Percentiles rank a stretch among this genome's conserved stretches.
These are phyloP conservation scores for Sebastolobus altivelis DNA, from an alignment of 2,797 vertebrate species.

Conservation along the genomic window DNA sequence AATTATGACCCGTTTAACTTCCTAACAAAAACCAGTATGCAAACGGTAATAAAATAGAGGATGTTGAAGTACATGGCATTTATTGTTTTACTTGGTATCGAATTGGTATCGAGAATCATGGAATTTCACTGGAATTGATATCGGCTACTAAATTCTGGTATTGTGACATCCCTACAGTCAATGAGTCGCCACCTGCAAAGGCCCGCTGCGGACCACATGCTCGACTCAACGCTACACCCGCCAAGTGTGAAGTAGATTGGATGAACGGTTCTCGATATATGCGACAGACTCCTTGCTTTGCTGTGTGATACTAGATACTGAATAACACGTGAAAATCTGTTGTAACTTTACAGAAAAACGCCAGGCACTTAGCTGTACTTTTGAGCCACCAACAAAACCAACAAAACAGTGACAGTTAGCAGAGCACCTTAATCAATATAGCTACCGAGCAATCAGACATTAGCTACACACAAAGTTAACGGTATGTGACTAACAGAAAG, in stretches of 20 bases:
- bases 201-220: too few relatives aligned
- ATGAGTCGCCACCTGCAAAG: too few relatives aligned
- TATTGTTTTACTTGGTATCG: too few relatives aligned
- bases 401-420: background rate
- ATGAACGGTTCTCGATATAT: background rate
- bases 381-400: background rate
- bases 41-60: too few relatives aligned
- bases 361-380: background rate
- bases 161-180: too few relatives aligned
- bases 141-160: too few relatives aligned
- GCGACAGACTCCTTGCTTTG: background rate
- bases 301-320: background rate
- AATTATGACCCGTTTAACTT: too few relatives aligned
- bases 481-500: background rate
- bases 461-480: conserved; percentile 3
- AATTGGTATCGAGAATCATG: too few relatives aligned
- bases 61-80: too few relatives aligned
- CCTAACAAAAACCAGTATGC: too few relatives aligned
- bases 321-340: background rate
- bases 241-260: background rate
- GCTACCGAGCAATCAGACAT: background rate
- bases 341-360: background rate
- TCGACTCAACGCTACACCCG: background rate
- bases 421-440: background rate
- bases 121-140: too few relatives aligned